phyloP scores from a whole-genome alignment of 2,797 vertebrate genomes.

The Ataeniobius toweri region DNA sequence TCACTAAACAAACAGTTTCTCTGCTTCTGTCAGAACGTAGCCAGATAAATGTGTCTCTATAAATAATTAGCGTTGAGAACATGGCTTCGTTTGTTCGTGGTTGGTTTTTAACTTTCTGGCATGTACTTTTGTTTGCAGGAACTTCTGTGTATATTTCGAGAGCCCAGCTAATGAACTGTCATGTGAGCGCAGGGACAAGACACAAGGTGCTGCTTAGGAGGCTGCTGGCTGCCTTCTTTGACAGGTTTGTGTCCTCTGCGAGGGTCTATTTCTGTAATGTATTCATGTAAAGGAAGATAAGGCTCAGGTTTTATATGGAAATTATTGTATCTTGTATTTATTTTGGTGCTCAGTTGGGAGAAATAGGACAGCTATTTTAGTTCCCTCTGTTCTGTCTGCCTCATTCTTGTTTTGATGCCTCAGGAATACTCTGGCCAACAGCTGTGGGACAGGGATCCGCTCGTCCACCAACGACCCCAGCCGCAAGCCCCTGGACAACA shows the following conservation, averaged over 20 bases:
- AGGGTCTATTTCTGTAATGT: conserved; percentile 56
- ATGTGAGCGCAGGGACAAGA: conserved; percentile 93
- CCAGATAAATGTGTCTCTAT: not conserved
- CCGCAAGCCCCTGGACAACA: conserved; percentile 92
- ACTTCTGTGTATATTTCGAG: conserved; percentile 95
- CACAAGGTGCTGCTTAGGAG: conserved; percentile 95
- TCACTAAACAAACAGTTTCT: conserved; percentile 20
- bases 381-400: conserved; percentile 31
- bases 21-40: conserved; percentile 2
- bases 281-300: conserved; percentile 50
- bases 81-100: conserved; percentile 2
- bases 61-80: not conserved
- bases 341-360: conserved; percentile 7
- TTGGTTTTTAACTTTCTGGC: conserved; percentile 2
- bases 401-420: conserved; percentile 24
- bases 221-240: conserved; percentile 94
- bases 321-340: conserved; percentile 23
- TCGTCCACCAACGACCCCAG: conserved; percentile 95
- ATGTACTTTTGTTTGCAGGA: conserved; percentile 51
- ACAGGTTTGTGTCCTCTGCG: conserved; percentile 81
- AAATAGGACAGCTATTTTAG: conserved; percentile 35
- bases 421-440: conserved; percentile 95
- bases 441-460: conserved; percentile 94
- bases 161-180: conserved; percentile 98
- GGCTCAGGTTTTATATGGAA: conserved; percentile 42